Evolutionary conservation across 1,140 invertebrate genomes (phyloP).

Genomic region (Zaprionus capensis): DNA sequence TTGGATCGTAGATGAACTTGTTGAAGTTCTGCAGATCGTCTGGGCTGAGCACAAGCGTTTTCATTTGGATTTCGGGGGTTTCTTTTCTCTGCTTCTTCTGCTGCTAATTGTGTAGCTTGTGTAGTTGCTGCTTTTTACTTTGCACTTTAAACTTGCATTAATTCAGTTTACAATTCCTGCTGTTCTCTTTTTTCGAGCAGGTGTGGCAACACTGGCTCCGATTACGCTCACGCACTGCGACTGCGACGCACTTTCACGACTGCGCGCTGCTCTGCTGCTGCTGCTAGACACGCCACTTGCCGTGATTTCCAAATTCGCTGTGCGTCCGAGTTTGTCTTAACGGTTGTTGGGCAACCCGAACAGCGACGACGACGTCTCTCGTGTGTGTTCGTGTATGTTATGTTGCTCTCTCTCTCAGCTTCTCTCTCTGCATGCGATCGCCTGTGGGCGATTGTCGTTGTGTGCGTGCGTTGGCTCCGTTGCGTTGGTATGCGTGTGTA

Average conservation of each 20-base stretch:
- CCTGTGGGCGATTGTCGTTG: conserved; percentile 11
- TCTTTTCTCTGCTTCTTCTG: background rate
- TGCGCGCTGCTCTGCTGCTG: conserved; percentile 3
- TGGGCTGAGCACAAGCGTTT: conserved; percentile 75
- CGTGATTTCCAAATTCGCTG: conserved; percentile 66
- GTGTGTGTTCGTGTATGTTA: conserved; percentile 7
- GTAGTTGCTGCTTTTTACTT: conserved; percentile 18
- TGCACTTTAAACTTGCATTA: conserved; percentile 33
- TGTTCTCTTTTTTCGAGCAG: conserved; percentile 3
- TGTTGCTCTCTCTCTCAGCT: conserved; percentile 5
- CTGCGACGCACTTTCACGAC: conserved; percentile 52
- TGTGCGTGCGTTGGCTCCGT: conserved; percentile 33
- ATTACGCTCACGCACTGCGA: conserved; percentile 39
- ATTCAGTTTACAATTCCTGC: background rate
- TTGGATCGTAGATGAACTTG: conserved; percentile 82
- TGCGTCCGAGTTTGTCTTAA: conserved; percentile 54
- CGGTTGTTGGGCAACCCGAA: conserved; percentile 40
- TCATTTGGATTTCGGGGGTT: conserved; percentile 65
- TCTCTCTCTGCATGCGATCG: conserved; percentile 17
- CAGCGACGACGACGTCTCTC: conserved; percentile 30
- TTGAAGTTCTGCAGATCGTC: conserved; percentile 81
- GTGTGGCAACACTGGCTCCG: conserved; percentile 37
- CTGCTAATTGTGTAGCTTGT: conserved; percentile 25
- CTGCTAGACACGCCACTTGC: conserved; percentile 48
- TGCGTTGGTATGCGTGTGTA: conserved; percentile 18